Conservation (phyloP, 2,797 vertebrate species). For the Stomatorhinus walkeri region DNA sequence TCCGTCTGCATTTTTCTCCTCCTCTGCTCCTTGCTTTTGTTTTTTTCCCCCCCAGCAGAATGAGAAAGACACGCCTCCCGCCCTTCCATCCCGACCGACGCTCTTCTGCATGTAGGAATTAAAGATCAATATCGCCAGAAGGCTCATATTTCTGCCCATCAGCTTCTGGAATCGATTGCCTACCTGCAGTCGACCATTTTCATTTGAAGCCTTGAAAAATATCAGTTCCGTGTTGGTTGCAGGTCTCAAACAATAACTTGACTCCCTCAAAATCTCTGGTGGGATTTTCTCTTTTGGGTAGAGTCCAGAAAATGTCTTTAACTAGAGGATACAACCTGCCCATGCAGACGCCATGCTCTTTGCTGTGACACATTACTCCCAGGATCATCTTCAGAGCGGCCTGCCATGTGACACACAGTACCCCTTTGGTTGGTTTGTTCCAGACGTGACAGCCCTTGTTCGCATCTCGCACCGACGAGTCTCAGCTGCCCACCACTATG, state of each 20-base stretch:
- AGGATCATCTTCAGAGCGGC: neutral
- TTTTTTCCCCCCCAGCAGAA: neutral
- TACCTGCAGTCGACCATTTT: neutral
- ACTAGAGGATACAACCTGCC: neutral
- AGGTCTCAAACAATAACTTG: neutral
- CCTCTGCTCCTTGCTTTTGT: neutral
- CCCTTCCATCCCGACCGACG: neutral
- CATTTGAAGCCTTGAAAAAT: neutral
- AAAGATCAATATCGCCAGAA: neutral
- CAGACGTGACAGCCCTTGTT: neutral
- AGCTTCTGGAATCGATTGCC: neutral
- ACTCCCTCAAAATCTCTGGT: neutral
- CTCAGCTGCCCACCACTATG: neutral
- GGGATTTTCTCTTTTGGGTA: neutral
- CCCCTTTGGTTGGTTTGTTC: neutral
- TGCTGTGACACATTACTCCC: neutral
- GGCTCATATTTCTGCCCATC: neutral
- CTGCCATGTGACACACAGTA: neutral
- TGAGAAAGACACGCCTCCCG: neutral
- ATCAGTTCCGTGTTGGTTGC: neutral
- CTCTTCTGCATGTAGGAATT: neutral
- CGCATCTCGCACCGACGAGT: neutral
- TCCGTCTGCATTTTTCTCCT: slow-evolving; percentile 8
- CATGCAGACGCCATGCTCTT: neutral
- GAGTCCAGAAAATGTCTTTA: neutral